phyloP scores from a whole-genome alignment of 2,797 vertebrate genomes.

The Rousettus madagascariensis region DNA sequence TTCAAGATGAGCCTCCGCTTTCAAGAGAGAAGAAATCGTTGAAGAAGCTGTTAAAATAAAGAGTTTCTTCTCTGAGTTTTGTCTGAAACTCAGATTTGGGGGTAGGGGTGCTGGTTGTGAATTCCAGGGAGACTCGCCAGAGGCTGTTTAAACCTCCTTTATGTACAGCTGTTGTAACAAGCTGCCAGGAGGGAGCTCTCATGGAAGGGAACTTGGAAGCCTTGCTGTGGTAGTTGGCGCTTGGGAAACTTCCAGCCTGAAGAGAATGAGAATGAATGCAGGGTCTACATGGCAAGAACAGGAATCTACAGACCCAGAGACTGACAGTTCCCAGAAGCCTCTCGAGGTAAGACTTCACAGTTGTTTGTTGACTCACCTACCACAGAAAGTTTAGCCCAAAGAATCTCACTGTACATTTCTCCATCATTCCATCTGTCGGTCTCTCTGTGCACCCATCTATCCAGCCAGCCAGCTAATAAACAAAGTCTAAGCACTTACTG shows the following conservation, averaged over 20 bases:
- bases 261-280: not conserved
- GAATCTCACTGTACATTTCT: not conserved
- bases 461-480: no score
- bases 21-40: not conserved
- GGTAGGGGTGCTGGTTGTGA: not conserved
- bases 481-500: no score
- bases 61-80: not conserved
- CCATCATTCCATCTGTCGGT: fast-evolving
- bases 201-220: not conserved
- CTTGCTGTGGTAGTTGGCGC: not conserved
- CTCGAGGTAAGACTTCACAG: not conserved
- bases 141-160: not conserved
- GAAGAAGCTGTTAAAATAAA: not conserved
- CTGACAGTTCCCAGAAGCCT: not conserved
- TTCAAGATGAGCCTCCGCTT: not conserved
- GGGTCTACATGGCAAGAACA: not conserved
- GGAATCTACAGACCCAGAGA: not conserved
- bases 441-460: not conserved
- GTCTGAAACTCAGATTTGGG: not conserved
- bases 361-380: not conserved
- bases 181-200: not conserved
- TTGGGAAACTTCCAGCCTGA: not conserved
- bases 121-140: constrained; percentile 48
- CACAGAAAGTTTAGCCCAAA: not conserved
- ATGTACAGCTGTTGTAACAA: not conserved